These are phyloP conservation scores for Callimorpha dominula DNA, from an alignment of 2,888 invertebrate species.

Conservation along the genomic window DNA sequence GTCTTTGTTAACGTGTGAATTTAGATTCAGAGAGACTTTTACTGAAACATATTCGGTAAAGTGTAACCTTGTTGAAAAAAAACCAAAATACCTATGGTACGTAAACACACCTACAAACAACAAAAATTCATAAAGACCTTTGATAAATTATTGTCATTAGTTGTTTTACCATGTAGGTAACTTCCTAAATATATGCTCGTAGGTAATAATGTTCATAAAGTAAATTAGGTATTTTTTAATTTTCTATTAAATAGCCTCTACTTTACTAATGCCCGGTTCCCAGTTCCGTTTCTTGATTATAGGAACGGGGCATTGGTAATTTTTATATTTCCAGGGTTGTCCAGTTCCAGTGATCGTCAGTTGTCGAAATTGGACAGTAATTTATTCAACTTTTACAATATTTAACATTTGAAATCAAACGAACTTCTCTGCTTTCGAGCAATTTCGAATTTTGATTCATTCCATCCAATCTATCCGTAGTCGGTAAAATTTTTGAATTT, in stretches of 20 bases:
- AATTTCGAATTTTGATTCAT: no score
- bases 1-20: slow-evolving; percentile 15
- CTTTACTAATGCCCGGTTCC: neutral
- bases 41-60: neutral
- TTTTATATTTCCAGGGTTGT: no score
- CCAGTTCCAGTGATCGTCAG: neutral
- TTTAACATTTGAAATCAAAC: neutral
- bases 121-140: neutral
- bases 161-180: neutral
- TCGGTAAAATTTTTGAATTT: no score
- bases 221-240: neutral
- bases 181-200: neutral
- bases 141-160: neutral
- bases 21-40: neutral
- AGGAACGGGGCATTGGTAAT: no score
- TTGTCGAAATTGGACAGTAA: neutral
- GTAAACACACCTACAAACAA: neutral
- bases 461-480: no score
- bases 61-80: neutral
- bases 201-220: neutral
- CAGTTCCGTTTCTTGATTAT: no score
- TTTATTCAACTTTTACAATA: neutral
- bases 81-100: no score
- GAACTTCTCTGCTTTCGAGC: neutral
- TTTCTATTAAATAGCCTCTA: neutral